These are phyloP conservation scores for Esperia sulphurella DNA, from an alignment of 2,888 invertebrate species.

Conservation along the genomic window DNA sequence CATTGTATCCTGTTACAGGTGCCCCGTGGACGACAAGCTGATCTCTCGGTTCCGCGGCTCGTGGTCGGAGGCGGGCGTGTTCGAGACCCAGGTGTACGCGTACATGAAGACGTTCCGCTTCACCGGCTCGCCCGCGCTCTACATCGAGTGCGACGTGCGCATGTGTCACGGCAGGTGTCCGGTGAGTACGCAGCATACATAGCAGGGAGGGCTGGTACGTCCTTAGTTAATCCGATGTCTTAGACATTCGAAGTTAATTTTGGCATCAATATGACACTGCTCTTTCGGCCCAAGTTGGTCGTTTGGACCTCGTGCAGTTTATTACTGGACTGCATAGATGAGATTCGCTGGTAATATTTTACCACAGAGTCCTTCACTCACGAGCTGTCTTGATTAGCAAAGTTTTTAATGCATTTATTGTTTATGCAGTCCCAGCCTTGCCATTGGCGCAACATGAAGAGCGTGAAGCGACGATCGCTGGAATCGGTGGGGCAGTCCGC, in stretches of 20 bases:
- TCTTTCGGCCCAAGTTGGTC: no score
- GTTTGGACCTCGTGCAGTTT: no score
- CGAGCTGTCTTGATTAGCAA: no score
- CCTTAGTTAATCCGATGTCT: no score
- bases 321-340: no score
- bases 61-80: conserved; percentile 94
- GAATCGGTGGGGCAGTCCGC: conserved; percentile 61
- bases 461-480: conserved; percentile 86
- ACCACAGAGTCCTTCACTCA: no score
- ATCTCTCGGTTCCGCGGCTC: conserved; percentile 95
- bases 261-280: no score
- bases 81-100: conserved; percentile 95
- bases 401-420: no score
- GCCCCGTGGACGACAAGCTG: conserved; percentile 95
- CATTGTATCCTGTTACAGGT: conserved; percentile 68
- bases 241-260: no score
- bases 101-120: conserved; percentile 97
- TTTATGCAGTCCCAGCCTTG: conserved; percentile 90
- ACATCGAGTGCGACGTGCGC: conserved; percentile 95
- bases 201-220: no score
- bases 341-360: no score
- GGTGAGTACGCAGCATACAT: conserved; percentile 78
- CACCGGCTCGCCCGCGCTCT: conserved; percentile 95
- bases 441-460: conserved; percentile 94
- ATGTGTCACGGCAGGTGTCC: conserved; percentile 98